Base-by-base conservation (phyloP, 1,140 invertebrate species). In the Drosophila suzukii region DNA sequence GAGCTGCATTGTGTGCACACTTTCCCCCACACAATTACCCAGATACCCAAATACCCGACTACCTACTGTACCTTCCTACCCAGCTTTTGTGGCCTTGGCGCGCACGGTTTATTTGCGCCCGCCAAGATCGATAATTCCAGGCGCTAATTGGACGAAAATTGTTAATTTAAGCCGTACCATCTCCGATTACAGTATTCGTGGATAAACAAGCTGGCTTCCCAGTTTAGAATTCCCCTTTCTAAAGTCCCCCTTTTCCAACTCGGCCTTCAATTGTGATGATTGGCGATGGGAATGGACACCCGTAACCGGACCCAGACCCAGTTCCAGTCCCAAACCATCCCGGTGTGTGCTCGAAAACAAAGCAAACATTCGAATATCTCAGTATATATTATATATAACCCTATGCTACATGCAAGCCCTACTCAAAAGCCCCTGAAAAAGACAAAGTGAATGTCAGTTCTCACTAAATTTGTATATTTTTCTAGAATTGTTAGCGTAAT, bases 211-310 rank as follows among this genome's bases (percentile, higher is more conserved):
- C 6, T 27, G 7, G 53, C 12, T 32, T 36, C 44, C 59, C 63
- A 13, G 43, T 39, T 6, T 36, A 20, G 15, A 24, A 36, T 68
- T 24, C 49, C 27, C 43, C 41, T 10, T 12, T 27, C 17, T 2
- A 17, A 13, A 27, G 6, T 24, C 27, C 12, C 27, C 17, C 8
- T 20, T 20, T 15, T 34, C 49, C 17, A 15, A 36, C 38, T 53
- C 38, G 41, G 51, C 82, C 82, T 79, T 85, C 54, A 81, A 68
- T 58, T 86, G 82, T 76, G 75, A 82, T 86, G 58, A 57, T 50
- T 43, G 58, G 32, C 46, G 43, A 59, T 59, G 65, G 17, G 47
- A 17, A 57, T 15, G 53, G 50, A 11, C 53, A 12, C 49, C 49
- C 27, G 27, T 41, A 41, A 32, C 13, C 27, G 54, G 13, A 8